Base-by-base conservation (phyloP, 1,140 invertebrate genomes). In the Scylla paramamosain region DNA sequence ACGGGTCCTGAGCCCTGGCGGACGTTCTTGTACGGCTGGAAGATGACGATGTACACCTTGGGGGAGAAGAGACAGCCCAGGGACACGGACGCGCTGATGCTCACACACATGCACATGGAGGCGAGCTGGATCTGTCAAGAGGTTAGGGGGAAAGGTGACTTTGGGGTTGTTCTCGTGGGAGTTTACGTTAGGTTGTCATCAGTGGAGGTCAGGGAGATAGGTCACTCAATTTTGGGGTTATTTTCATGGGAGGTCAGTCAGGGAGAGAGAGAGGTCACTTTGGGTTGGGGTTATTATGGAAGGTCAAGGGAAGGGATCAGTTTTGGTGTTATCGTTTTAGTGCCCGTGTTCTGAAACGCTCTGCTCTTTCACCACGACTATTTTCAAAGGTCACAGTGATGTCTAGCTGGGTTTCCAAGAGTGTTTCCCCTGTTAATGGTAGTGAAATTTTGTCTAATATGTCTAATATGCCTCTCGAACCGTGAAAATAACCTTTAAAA, bases 71-170 rank as follows among this genome's bases (percentile, higher is more conserved):
- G 97, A 96, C 98, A 98, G 29, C 98, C 97, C 0, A 98, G 97
- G 0, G 98, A 98, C 20, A 98, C 98, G 0, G 98, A 98, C 20
- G 98, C 98, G 96, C 98, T 98, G 91, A 98, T 97, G 96, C 97
- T 98, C 95, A 98, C 98, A 95, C 98, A 98, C 97, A 98, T 98
- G 96, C 98, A 98, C 97, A 98, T 97, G 92, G 98, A 98, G 25
- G 98, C 98, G 95, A 98, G 98, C 96, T 98, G 98, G 88, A 98
- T 98, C 98, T 98, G 97, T 91, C 96, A 97, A 95, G 96, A 94
- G 52, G 95, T 96, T 59, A 96, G 93, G 48, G n/a, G n/a, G 16
- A n/a, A 4, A 91, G 45, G 45, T 52, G 0, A 91, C 0, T 16
- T n/a, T 29, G 10, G 8, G 4, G 8, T 16, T 16, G 90, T 32